Evolutionary conservation across 2,888 invertebrate species (phyloP), one percentile per base, ranked within the genome.

Genomic region (Seira musarum): DNA sequence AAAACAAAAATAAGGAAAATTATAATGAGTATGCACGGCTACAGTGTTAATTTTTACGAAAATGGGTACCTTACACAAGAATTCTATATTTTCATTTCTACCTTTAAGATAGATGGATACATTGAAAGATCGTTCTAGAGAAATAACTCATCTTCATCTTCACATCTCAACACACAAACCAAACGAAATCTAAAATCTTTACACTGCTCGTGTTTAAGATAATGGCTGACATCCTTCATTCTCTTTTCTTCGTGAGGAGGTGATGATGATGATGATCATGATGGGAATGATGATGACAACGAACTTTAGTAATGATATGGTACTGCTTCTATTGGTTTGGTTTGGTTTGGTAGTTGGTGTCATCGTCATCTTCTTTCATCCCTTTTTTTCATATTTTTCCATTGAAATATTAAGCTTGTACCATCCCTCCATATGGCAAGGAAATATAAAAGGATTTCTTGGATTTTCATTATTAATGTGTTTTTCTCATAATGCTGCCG

Each of bases 171-270:
- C n/a, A n/a, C n/a, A n/a, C n/a, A n/a, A n/a, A 53, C 77, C 77
- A 65, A 70, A 77, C 64, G 35, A 77, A 77, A 77, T 77, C 70
- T 63, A 65, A 77, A 77, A 77, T 77, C 77, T 77, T 70, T 69
- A 77, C 77, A 77, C 77, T 77, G n/a, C n/a, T 40, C 57, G 60
- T 35, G 65, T 77, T 70, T 77, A 71, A 70, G 35, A 77, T 77
- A 77, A 77, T 77, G 70, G 77, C 21, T 53, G 13, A 77, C 77
- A 77, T 77, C 77, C 77, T 77, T 77, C 77, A 77, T 69, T n/a
- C 63, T 63, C 64, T 64, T 77, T 76, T 76, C 24, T 22, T 21
- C 63, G 6, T n/a, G 21, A 22, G 24, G n/a, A 60, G 17, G 8
- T 24, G 5, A 21, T 75, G 68, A 76, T 74, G 75, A 65, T 35